Base-by-base conservation (phyloP, 1,140 invertebrate species). In the Thaumetopoea pityocampa region DNA sequence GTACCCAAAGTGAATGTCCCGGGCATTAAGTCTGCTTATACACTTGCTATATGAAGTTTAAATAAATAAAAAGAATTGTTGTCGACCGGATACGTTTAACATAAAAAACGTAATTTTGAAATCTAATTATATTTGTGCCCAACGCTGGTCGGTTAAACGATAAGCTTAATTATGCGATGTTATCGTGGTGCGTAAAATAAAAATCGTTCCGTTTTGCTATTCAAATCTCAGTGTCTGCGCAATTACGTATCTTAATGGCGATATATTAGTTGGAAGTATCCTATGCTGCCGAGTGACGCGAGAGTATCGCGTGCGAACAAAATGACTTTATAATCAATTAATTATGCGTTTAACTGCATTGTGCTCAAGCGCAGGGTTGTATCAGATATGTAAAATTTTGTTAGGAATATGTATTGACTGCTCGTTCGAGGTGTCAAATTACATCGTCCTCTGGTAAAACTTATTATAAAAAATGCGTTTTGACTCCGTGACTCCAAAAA, bases 141-240 rank as follows among this genome's bases (percentile, higher is more conserved):
- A n/a, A n/a, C 53, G 57, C 51, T 50, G 43, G 57, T n/a, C 51
- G 63, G 72, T 69, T 76, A 79, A 79, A 79, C 61, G 69, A 65
- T 67, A 61, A 33, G 55, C 45, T 69, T 74, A 74, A 77, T 77
- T 70, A 67, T 51, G 44, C 52, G 72, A 77, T 74, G 62, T n/a
- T 51, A 77, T 80, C 68, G 58, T 30, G 36, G 56, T 62, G 66
- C 66, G 67, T 69, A 54, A 64, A 73, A 68, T 74, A 77, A 80
- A 76, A 80, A 77, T 70, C 59, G 65, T 63, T 58, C 55, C 70
- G 70, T 51, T 77, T 80, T 69, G 65, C 67, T 73, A 71, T 80
- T 77, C 71, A 73, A 76, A 80, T 76, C 59, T 67, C 45, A 41
- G 45, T 51, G 54, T 45, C 41, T 62, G 64, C 57, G 60, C 68